Base-by-base conservation (phyloP, 2,113 vertebrate species). In the Beaufortia kweichowensis region DNA sequence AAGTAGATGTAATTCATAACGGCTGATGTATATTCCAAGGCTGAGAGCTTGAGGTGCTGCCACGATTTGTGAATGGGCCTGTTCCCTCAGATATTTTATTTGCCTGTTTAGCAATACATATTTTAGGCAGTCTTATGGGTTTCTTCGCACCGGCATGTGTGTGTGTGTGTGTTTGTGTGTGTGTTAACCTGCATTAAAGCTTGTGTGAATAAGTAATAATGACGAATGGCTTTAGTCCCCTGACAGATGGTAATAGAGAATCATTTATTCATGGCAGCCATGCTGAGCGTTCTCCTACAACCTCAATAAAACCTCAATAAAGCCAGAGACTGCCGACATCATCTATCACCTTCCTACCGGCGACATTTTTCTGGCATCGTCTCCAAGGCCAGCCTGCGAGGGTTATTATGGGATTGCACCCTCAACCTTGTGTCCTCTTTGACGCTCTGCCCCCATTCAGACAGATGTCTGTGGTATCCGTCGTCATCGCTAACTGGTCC, bases 291-390 rank as follows among this genome's bases (percentile, higher is more conserved):
- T 84, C 76, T 79, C 72, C 76, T 81, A 79, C 79, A 83, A 79
- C 79, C 76, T 78, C 79, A 78, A 81, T 84, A 81, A 79, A 81
- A 78, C 76, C 59, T 70, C 75, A 70, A 78, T 83, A 80, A 83
- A 80, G 59, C 35, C 29, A 15, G 33, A 74, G 67, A 26, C 48
- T 21, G 31, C 31, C 56, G 31, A 68, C 67, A 76, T 63, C 79
- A 84, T 81, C 79, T 64, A 81, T 84, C 79, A 84, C 57, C 62
- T 64, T 65, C 48, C 73, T n/a, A 24, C 31, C 23, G 43, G 66
- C 73, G 50, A 46, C 57, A 50, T 65, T 79, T 84, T 75, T 48
- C 67, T 79, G 72, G 68, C 73, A n/a, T 63, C 46, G 21, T 81
- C 79, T 76, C 79, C 79, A 81, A 83, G 79, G 82, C 79, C 67